These are phyloP conservation scores for Amniataba percoides DNA, from an alignment of 2,797 vertebrate genomes.

Conservation along the genomic window DNA sequence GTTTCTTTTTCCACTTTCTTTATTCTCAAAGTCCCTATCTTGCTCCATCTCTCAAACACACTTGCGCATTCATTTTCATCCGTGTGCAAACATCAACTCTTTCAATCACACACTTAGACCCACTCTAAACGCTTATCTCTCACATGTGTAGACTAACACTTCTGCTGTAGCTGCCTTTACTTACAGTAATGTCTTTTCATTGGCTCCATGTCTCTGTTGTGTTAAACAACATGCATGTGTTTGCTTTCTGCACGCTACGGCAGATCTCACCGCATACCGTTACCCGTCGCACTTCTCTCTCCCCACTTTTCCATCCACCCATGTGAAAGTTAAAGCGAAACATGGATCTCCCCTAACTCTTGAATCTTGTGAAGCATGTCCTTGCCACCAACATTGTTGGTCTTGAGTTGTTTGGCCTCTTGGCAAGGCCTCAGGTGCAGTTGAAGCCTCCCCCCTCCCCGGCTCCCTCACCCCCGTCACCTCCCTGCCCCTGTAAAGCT, in stretches of 20 bases:
- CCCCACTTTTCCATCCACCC: slow-evolving; percentile 64
- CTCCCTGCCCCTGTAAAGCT: slow-evolving; percentile 82
- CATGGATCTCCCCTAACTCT: slow-evolving; percentile 71
- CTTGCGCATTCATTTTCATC: slow-evolving; percentile 62
- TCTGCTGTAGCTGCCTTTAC: slow-evolving; percentile 69
- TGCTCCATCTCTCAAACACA: slow-evolving; percentile 66
- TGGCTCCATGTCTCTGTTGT: slow-evolving; percentile 78
- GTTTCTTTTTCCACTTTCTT: slow-evolving; percentile 37
- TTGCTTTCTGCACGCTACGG: slow-evolving; percentile 72
- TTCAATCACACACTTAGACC: slow-evolving; percentile 65
- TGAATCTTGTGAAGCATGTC: slow-evolving; percentile 65
- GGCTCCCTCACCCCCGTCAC: slow-evolving; percentile 68
- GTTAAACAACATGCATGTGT: slow-evolving; percentile 79
- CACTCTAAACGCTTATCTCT: slow-evolving; percentile 71
- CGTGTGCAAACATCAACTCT: slow-evolving; percentile 66
- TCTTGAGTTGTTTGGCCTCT: slow-evolving; percentile 78
- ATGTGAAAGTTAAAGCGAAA: slow-evolving; percentile 71
- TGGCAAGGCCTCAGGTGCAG: slow-evolving; percentile 71
- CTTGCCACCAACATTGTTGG: slow-evolving; percentile 81
- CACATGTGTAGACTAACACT: slow-evolving; percentile 72
- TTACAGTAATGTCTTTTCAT: slow-evolving; percentile 80
- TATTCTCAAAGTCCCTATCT: slow-evolving; percentile 48
- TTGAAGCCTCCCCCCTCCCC: slow-evolving; percentile 48
- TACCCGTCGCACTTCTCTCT: slow-evolving; percentile 65
- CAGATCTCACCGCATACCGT: slow-evolving; percentile 69